Percentiles rank a stretch among this genome's conserved stretches.
Conservation (phyloP, 2,113 vertebrate species). For the Pelusios castaneus region DNA sequence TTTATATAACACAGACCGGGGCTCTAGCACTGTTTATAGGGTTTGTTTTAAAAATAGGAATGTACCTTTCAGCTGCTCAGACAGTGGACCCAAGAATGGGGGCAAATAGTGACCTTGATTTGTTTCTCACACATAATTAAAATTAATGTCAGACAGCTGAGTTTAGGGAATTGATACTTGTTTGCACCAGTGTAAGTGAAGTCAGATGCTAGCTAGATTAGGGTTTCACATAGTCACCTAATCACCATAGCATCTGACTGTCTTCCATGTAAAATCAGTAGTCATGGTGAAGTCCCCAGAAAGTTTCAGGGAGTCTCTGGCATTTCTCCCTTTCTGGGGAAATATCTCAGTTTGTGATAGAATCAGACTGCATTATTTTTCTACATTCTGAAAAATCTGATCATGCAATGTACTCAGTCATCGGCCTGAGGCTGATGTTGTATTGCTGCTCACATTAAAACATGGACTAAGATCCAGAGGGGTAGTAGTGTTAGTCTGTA, state of each 20-base stretch:
- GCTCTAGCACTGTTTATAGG: background rate
- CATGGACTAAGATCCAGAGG: no score
- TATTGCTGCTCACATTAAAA: background rate
- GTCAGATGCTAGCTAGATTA: background rate
- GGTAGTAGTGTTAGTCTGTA: no score
- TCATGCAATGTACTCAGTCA: background rate
- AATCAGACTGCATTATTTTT: background rate
- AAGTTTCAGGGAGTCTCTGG: background rate
- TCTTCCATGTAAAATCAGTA: background rate
- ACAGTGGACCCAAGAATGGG: background rate
- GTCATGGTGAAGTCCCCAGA: background rate
- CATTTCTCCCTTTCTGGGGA: background rate
- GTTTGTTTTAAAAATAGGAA: background rate
- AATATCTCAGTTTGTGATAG: background rate
- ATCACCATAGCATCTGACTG: background rate
- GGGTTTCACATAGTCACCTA: background rate
- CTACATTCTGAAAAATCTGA: background rate
- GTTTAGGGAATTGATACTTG: background rate
- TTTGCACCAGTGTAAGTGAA: background rate
- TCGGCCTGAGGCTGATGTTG: background rate
- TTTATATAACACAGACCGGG: background rate
- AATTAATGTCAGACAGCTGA: background rate
- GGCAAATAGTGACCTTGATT: background rate
- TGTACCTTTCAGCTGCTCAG: background rate
- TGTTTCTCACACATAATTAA: background rate